Conservation (phyloP, 35 echinoderm and acorn worm genomes). For the Acanthaster planci region DNA sequence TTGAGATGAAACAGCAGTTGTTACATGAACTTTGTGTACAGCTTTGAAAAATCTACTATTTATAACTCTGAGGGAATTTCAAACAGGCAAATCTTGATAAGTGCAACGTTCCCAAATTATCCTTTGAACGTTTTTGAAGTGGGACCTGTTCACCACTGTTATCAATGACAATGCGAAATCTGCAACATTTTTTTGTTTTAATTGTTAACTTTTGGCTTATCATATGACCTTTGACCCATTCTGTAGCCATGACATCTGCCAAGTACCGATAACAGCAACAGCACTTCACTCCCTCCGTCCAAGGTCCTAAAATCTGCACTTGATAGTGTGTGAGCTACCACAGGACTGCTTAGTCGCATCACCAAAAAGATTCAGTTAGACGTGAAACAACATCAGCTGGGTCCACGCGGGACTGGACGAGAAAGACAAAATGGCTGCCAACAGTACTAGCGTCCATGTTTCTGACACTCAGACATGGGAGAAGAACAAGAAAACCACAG, state of each 20-base stretch:
- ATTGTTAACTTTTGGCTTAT: neutral
- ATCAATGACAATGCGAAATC: neutral
- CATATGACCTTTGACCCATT: neutral
- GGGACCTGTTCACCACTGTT: neutral
- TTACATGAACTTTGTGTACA: no score
- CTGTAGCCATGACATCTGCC: slow-evolving; percentile 1
- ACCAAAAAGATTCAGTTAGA: neutral
- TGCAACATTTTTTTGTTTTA: neutral
- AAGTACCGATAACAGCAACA: slow-evolving; percentile 1
- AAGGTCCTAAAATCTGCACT: neutral
- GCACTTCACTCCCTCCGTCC: slow-evolving; percentile 10
- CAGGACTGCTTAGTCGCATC: neutral
- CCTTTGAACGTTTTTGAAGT: neutral
- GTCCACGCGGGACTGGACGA: neutral
- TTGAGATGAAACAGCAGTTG: no score
- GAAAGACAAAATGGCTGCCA: slow-evolving; percentile 54
- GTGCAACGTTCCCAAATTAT: neutral
- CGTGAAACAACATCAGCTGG: neutral
- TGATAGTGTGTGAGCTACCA: neutral
- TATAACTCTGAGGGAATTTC: neutral
- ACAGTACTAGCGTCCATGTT: slow-evolving; percentile 84
- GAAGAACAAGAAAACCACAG: slow-evolving; percentile 99
- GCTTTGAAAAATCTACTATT: no score
- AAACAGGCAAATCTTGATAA: neutral
- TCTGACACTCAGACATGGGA: slow-evolving; percentile 97